These are phyloP conservation scores for Cynopterus sphinx DNA, from an alignment of 2,797 vertebrate genomes.

Conservation along the genomic window DNA sequence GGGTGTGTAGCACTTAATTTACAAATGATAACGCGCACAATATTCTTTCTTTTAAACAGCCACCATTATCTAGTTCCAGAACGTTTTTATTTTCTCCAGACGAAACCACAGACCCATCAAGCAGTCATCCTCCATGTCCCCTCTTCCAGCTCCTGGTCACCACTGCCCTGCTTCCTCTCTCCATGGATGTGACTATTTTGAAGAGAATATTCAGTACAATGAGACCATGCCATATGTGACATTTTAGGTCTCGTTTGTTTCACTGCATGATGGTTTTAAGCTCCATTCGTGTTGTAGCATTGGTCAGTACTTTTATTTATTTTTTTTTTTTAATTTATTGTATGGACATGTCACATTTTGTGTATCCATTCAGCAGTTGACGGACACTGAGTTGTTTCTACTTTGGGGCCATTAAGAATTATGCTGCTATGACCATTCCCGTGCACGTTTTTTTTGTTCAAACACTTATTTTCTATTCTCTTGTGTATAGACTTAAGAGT, in stretches of 20 bases:
- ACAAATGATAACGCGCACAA: background rate
- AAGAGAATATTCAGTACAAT: background rate
- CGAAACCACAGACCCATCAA: background rate
- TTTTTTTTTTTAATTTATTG: background rate
- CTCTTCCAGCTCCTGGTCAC: background rate
- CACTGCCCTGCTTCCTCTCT: background rate
- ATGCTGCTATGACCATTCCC: background rate
- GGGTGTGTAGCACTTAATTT: background rate
- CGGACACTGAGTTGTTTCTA: background rate
- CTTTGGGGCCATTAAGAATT: background rate
- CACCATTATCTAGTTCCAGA: background rate
- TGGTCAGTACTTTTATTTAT: fast-evolving
- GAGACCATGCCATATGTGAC: background rate
- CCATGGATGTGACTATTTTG: fast-evolving
- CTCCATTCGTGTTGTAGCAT: background rate
- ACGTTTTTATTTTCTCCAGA: background rate
- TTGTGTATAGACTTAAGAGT: background rate
- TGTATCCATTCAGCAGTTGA: background rate
- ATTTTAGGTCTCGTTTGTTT: background rate
- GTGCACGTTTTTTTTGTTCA: background rate
- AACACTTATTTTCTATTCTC: background rate
- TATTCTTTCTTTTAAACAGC: background rate
- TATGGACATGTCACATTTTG: background rate
- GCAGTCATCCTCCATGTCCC: too few relatives aligned
- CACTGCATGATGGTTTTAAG: background rate